Evolutionary conservation across 2,888 invertebrate genomes (phyloP).

Genomic region (Malthinus flaveolus): DNA sequence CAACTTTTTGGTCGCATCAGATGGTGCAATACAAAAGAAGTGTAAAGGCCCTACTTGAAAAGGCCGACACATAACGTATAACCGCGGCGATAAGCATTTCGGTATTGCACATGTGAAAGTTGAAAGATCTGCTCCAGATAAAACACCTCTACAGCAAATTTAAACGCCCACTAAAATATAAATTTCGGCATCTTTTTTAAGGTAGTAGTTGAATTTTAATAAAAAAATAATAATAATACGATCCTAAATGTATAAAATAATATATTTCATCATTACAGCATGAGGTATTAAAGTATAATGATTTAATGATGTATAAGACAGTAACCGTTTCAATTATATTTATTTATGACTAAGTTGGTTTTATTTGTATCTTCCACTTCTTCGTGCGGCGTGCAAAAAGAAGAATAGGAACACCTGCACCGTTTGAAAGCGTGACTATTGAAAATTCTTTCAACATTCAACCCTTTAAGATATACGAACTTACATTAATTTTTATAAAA

Average conservation of each 20-base stretch:
- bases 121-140: conserved; percentile 1
- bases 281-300: conserved; percentile 4
- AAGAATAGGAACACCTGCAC: conserved; percentile 36
- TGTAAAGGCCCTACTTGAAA: not conserved
- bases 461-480: conserved; percentile 12
- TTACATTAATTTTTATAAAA: no score
- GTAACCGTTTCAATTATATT: conserved; percentile 37
- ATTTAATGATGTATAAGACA: conserved; percentile 13
- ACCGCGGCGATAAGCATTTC: conserved; percentile 6
- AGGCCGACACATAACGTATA: conserved; percentile 8
- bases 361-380: conserved; percentile 33
- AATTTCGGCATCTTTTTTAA: conserved; percentile 11
- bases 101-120: not conserved
- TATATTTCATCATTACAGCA: no score
- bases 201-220: not conserved
- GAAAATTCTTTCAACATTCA: conserved; percentile 34
- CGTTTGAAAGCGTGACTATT: conserved; percentile 37
- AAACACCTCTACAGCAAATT: conserved; percentile 1
- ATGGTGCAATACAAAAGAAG: no score
- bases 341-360: conserved; percentile 33
- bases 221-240: no score
- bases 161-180: conserved; percentile 10
- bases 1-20: no score
- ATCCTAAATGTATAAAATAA: no score
- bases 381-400: conserved; percentile 29